These are phyloP conservation scores for Leptoteleia sp. DNA, from an alignment of 1,140 invertebrate species.

Conservation along the genomic window DNA sequence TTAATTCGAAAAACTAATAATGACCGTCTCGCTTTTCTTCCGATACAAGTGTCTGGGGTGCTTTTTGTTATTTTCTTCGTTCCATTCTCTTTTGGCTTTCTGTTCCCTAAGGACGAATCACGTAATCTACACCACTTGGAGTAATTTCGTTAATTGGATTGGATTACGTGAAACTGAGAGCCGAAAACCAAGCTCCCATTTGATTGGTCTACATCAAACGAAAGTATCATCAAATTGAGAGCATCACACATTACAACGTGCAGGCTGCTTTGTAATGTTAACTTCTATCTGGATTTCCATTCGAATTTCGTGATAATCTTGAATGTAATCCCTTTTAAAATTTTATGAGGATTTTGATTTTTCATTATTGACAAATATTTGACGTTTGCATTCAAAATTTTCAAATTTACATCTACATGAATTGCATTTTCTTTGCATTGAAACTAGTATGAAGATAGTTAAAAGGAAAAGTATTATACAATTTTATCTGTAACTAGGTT, in stretches of 20 bases:
- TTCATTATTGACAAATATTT: no score
- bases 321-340: no score
- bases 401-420: no score
- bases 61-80: conserved; percentile 28
- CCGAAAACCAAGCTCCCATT: conserved; percentile 38
- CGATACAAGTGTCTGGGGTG: conserved; percentile 41
- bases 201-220: conserved; percentile 34
- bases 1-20: conserved; percentile 48
- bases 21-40: conserved; percentile 15
- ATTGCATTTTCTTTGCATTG: no score
- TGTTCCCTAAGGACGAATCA: conserved; percentile 22
- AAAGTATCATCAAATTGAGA: conserved; percentile 40
- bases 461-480: no score
- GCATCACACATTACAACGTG: conserved; percentile 13
- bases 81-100: conserved; percentile 32
- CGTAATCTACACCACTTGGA: conserved; percentile 38
- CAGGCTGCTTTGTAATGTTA: conserved; percentile 3
- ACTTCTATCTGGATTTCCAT: conserved; percentile 1
- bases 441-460: no score
- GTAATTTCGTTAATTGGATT: conserved; percentile 61
- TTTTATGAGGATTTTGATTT: no score
- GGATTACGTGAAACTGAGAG: conserved; percentile 52
- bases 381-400: no score
- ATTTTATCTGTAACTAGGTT: no score
- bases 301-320: neutral